Conservation (phyloP, 2,888 invertebrate species). For the Acanthosepion esculentum region DNA sequence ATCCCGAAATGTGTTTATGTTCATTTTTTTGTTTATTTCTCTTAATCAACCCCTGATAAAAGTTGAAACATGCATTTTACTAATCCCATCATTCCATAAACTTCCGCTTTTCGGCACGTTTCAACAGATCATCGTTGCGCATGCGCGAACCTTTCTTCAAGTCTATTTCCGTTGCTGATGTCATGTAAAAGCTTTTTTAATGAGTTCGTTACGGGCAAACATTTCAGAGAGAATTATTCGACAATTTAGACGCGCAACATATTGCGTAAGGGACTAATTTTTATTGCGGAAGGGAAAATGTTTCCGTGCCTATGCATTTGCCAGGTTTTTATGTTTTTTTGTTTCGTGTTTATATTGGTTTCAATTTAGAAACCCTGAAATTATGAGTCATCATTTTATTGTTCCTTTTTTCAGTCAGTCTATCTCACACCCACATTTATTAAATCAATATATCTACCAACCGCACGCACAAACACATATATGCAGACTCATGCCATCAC, state of each 20-base stretch:
- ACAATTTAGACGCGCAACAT: background rate
- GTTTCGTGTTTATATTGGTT: background rate
- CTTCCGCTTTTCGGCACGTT: background rate
- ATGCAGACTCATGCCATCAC: background rate
- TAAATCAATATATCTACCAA: too few relatives aligned
- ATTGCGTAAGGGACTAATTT: background rate
- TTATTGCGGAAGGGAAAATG: background rate
- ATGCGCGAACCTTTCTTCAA: background rate
- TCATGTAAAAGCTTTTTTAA: background rate
- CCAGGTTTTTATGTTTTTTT: too few relatives aligned
- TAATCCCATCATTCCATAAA: background rate
- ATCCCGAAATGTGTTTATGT: background rate
- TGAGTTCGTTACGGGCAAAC: background rate
- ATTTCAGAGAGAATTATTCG: background rate
- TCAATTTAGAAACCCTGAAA: background rate
- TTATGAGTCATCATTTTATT: background rate
- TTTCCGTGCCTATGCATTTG: background rate
- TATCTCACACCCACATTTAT: too few relatives aligned
- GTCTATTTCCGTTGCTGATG: background rate
- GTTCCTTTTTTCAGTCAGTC: too few relatives aligned
- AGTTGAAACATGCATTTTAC: background rate
- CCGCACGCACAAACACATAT: too few relatives aligned
- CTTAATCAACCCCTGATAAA: background rate
- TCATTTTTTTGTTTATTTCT: background rate
- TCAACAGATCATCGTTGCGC: background rate